Evolutionary conservation across 2,797 vertebrate species (phyloP).

Genomic region (Sebastes vulpes): DNA sequence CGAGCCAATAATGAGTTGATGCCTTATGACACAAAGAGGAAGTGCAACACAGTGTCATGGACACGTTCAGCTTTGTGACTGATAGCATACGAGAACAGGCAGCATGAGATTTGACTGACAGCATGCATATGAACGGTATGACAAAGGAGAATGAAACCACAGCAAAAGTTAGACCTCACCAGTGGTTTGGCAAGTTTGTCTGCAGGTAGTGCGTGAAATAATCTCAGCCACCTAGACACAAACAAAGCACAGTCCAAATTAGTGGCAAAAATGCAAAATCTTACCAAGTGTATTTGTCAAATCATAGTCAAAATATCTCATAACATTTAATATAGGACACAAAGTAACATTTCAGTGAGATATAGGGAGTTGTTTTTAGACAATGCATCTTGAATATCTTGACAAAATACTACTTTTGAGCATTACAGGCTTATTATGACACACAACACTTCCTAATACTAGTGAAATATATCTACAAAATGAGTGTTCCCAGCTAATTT

Average conservation of each 20-base stretch:
- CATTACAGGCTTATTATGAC: no score
- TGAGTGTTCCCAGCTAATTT: no score
- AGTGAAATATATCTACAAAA: no score
- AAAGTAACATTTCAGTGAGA: no score
- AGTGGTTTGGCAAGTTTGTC: conserved; percentile 77
- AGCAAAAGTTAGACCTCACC: conserved; percentile 62
- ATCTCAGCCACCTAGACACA: conserved; percentile 79
- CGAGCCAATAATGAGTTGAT: conserved; percentile 94
- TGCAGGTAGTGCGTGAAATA: conserved; percentile 77
- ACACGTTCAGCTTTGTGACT: not conserved
- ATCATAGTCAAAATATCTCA: no score
- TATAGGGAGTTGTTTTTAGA: no score
- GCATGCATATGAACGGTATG: not conserved
- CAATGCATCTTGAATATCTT: no score
- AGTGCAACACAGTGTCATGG: not conserved
- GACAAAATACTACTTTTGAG: no score
- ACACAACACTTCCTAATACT: no score
- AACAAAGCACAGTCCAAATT: conserved; percentile 1
- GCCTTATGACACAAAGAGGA: conserved; percentile 81
- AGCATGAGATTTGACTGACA: not conserved
- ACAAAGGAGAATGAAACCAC: not conserved
- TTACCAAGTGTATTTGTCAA: no score
- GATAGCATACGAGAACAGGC: not conserved
- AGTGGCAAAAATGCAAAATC: no score
- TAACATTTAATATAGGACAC: no score